Percentiles rank a stretch among this genome's conserved stretches.
phyloP scores from a whole-genome alignment of 2,113 vertebrate species.

The Phoxinus phoxinus region DNA sequence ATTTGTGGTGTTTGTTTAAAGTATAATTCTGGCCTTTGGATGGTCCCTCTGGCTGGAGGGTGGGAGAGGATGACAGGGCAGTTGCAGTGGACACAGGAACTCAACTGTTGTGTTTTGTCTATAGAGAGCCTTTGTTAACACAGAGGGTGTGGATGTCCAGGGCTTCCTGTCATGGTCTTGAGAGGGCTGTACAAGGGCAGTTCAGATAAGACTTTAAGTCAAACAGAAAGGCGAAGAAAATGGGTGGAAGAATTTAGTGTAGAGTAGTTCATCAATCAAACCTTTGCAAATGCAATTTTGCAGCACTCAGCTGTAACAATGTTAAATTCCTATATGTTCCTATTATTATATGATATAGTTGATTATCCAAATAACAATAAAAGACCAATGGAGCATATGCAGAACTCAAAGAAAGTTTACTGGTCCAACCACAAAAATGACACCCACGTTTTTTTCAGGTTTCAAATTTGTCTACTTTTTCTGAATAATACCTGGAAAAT shows the following conservation, averaged over 20 bases:
- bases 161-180: slow-evolving; percentile 48
- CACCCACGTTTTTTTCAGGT: too few species aligned
- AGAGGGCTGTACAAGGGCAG: not conserved
- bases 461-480: too few species aligned
- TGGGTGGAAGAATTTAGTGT: slow-evolving; percentile 16
- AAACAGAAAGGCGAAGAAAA: slow-evolving; percentile 30
- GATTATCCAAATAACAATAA: not conserved
- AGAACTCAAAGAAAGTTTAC: not conserved
- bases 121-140: slow-evolving; percentile 44
- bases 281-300: not conserved
- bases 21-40: not conserved
- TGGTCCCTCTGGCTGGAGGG: not conserved
- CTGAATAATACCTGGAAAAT: too few species aligned
- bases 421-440: not conserved
- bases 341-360: not conserved
- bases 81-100: slow-evolving; percentile 36
- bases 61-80: slow-evolving; percentile 37
- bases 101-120: slow-evolving; percentile 46
- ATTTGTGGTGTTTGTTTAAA: not conserved
- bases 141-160: slow-evolving; percentile 51
- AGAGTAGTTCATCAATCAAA: slow-evolving; percentile 18
- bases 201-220: not conserved
- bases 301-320: not conserved
- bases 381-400: not conserved
- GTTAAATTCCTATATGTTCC: not conserved